These are phyloP conservation scores for Amphimallon solstitiale DNA, from an alignment of 2,888 invertebrate species.

Conservation along the genomic window DNA sequence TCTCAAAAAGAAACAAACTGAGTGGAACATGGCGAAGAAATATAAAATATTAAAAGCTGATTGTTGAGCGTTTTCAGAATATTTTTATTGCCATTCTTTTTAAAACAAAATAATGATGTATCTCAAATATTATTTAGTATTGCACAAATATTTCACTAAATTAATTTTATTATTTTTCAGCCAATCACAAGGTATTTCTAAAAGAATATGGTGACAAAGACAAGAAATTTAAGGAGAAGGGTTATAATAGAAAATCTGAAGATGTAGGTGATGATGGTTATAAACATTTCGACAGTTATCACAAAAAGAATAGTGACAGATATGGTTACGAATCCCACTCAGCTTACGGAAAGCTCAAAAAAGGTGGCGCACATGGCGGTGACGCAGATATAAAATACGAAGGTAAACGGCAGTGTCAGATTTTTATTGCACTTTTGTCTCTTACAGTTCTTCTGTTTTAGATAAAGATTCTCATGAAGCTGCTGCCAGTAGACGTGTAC, in stretches of 20 bases:
- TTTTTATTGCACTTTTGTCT: background rate
- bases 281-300: conserved; percentile 77
- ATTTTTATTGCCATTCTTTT: no score
- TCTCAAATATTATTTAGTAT: no score
- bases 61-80: no score
- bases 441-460: background rate
- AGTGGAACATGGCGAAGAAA: no score
- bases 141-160: no score
- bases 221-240: conserved; percentile 68
- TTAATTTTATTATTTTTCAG: no score
- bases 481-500: conserved; percentile 1
- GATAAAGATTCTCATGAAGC: conserved; percentile 35
- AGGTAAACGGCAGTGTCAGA: background rate
- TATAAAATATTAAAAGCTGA: no score
- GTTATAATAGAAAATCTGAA: conserved; percentile 71
- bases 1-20: no score
- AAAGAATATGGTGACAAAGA: conserved; percentile 70
- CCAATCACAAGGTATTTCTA: conserved; percentile 62
- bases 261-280: conserved; percentile 78
- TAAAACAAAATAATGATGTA: no score
- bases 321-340: conserved; percentile 77
- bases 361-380: conserved; percentile 62
- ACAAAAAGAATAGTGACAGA: conserved; percentile 78
- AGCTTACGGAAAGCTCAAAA: conserved; percentile 70
- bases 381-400: conserved; percentile 48